Conservation (phyloP, 2,888 invertebrate species). For the Pycnomerus fuliginosus region DNA sequence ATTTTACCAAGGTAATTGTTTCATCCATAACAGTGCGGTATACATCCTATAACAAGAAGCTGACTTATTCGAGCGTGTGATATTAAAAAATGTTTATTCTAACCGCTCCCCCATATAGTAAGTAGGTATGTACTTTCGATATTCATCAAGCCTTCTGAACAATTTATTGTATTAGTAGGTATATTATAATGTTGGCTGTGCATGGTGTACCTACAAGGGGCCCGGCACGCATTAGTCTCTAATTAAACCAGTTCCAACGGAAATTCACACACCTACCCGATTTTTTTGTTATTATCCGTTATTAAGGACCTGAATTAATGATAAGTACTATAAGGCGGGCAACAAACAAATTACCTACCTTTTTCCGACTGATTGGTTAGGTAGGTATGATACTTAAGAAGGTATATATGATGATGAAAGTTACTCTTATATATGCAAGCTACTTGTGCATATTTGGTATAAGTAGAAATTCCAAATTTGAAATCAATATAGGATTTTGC, state of each 20-base stretch:
- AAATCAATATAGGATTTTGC: too few relatives aligned
- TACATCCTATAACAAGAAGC: too few relatives aligned
- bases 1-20: too few relatives aligned
- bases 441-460: too few relatives aligned
- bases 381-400: too few relatives aligned
- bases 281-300: slow-evolving; percentile 29
- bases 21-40: too few relatives aligned
- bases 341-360: slow-evolving; percentile 12
- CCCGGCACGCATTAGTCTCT: slow-evolving; percentile 35
- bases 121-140: slow-evolving; percentile 4
- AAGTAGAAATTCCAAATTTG: too few relatives aligned
- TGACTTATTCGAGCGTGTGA: slow-evolving; percentile 41
- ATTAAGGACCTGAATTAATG: slow-evolving; percentile 26
- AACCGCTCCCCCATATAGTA: slow-evolving; percentile 43
- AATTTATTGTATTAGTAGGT: slow-evolving; percentile 25
- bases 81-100: slow-evolving; percentile 46
- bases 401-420: too few relatives aligned
- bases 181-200: slow-evolving; percentile 23
- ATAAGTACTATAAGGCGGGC: slow-evolving; percentile 19
- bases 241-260: slow-evolving; percentile 40
- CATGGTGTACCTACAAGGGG: slow-evolving; percentile 29
- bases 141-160: slow-evolving; percentile 16
- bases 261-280: slow-evolving; percentile 41
- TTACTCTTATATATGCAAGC: too few relatives aligned
- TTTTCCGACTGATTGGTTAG: slow-evolving; percentile 10